phyloP scores from a whole-genome alignment of 2,888 invertebrate genomes.

The Eupithecia abbreviata region DNA sequence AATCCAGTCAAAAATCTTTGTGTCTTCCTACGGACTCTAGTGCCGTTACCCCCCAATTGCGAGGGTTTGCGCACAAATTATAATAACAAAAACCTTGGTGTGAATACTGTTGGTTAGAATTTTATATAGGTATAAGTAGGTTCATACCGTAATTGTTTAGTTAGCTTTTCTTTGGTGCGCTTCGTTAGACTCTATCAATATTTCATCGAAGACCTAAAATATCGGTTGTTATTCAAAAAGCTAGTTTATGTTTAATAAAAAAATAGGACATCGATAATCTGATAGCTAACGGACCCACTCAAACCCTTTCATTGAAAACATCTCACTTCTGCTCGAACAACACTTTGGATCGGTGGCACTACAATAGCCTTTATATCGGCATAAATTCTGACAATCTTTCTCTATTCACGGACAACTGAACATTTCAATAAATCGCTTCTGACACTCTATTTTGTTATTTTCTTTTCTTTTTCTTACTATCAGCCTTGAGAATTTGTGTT shows the following conservation, averaged over 20 bases:
- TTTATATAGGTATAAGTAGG: no score
- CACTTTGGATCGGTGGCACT: constrained; percentile 2
- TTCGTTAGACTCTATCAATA: background rate
- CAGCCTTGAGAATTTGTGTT: background rate
- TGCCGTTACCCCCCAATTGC: no score
- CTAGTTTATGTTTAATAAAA: background rate
- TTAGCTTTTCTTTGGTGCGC: background rate
- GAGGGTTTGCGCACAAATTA: no score
- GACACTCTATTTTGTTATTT: constrained; percentile 19
- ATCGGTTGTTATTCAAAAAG: background rate
- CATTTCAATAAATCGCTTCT: constrained; percentile 25
- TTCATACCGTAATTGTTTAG: background rate
- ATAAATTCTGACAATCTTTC: constrained; percentile 31
- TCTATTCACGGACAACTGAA: constrained; percentile 26
- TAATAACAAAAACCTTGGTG: no score
- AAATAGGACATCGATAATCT: constrained; percentile 9
- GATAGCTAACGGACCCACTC: constrained; percentile 9
- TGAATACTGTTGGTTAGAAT: no score
- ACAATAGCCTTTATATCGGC: constrained; percentile 14
- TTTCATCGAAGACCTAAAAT: background rate
- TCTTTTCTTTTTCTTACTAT: background rate
- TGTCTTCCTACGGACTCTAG: no score
- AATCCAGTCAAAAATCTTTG: no score
- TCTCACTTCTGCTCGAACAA: constrained; percentile 12
- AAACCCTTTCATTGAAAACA: constrained; percentile 16